Conservation (phyloP, 1,140 invertebrate genomes). For the Calliphora vicina region DNA sequence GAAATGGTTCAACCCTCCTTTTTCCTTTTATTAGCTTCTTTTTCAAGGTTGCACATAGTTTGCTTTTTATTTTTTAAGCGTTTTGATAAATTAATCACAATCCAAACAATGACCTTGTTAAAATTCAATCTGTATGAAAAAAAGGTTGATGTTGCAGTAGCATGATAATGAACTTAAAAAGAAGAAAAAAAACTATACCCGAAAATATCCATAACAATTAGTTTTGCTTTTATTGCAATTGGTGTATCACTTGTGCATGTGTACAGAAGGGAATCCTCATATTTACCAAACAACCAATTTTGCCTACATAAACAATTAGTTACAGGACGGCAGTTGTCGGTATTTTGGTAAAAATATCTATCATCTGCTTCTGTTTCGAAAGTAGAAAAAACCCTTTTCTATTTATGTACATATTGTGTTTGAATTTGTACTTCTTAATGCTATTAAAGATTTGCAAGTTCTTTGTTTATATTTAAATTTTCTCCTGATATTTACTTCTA, state of each 20-base stretch:
- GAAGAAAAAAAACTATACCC: background rate
- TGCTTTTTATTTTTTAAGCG: background rate
- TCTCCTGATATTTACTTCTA: no score
- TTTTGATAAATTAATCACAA: constrained; percentile 6
- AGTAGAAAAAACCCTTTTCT: background rate
- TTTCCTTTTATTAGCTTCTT: background rate
- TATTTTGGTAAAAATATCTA: background rate
- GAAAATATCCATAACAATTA: background rate
- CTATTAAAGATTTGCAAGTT: no score
- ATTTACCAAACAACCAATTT: background rate
- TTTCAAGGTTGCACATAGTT: background rate
- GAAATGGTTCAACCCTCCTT: background rate
- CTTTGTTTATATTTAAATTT: no score
- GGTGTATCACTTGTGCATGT: background rate
- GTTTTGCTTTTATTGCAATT: background rate
- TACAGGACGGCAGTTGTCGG: background rate
- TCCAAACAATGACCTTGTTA: background rate
- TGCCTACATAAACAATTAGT: constrained; percentile 1
- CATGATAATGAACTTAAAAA: background rate
- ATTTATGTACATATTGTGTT: no score
- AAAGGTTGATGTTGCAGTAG: background rate
- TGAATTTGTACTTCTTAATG: no score
- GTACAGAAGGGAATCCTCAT: background rate
- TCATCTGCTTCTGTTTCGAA: background rate
- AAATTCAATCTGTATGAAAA: background rate